Base-by-base conservation (phyloP, 1,140 invertebrate species). In the Hyphantria cunea region DNA sequence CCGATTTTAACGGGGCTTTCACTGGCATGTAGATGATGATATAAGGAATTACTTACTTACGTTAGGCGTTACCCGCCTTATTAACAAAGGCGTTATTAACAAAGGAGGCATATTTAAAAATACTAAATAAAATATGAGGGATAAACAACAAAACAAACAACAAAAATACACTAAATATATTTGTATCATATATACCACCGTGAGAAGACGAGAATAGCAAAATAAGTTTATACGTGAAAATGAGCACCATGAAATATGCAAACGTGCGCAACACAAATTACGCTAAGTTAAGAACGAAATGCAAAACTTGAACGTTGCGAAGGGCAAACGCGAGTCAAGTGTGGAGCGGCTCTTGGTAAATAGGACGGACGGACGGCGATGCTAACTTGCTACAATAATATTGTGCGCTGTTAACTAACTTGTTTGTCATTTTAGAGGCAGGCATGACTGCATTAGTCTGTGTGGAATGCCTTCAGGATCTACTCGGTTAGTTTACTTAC, bases 381-480 rank as follows among this genome's bases (percentile, higher is more conserved):
- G 17, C 5, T 25, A 25, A 25, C 17, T 25, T 25, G 17, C 17
- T 25, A 25, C 17, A 25, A 80, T 72, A 76, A 73, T 72, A 70
- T 77, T 78, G 68, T 78, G 72, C 72, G 67, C 61, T 67, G 70
- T 73, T 75, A 78, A 74, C 70, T 73, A 76, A 73, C 72, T 80
- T 79, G 73, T 83, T 76, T 75, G 72, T 77, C 72, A 76, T 72
- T 59, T 59, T 45, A 49, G 55, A 49, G 33, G 34, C 53, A 56
- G 53, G 53, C 53, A 56, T 47, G 53, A 56, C 42, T 56, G 44
- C 25, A 34, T 41, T 56, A 42, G 41, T 56, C 53, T 42, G 53
- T 41, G 34, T 32, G 53, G 53, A 56, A 56, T 56, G 53, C 53
- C 53, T 56, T 42, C 41, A 56, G 53, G 53, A 56, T 17, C 53